Conservation (phyloP, 2,888 invertebrate species). For the Rhimphoctona megacephalus region DNA sequence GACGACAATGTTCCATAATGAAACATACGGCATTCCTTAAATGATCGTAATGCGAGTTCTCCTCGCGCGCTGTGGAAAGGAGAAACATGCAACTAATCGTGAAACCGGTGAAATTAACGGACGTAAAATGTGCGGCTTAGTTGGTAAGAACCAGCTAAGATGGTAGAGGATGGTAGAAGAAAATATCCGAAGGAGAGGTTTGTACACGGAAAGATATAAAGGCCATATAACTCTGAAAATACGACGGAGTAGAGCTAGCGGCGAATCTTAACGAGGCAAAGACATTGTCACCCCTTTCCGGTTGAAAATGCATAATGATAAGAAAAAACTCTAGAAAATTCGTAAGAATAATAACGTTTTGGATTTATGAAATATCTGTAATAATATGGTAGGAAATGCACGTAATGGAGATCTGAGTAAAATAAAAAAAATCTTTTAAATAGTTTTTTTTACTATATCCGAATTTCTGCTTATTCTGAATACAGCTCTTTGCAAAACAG, state of each 20-base stretch:
- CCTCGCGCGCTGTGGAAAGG: not conserved
- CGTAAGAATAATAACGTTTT: not conserved
- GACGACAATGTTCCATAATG: constrained; percentile 41
- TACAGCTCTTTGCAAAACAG: not conserved
- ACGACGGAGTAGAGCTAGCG: constrained; percentile 52
- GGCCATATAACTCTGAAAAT: constrained; percentile 37
- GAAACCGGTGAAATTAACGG: constrained; percentile 35
- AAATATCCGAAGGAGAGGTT: constrained; percentile 10
- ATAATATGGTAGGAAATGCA: not conserved
- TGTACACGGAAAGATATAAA: constrained; percentile 40
- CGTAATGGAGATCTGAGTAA: not conserved
- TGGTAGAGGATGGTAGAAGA: not conserved
- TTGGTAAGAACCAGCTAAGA: constrained; percentile 29
- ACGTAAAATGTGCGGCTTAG: constrained; percentile 42
- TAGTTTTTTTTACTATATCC: too few relatives aligned
- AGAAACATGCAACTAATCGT: constrained; percentile 42
- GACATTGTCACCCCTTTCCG: constrained; percentile 43
- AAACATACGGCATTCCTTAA: constrained; percentile 41
- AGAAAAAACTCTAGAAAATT: not conserved
- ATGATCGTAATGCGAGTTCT: constrained; percentile 40
- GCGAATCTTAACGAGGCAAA: constrained; percentile 63
- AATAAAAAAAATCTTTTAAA: not conserved
- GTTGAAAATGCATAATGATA: constrained; percentile 41
- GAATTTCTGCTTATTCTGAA: too few relatives aligned
- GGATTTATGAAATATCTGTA: not conserved